Conservation (phyloP, 2,113 vertebrate species). For the Ornithorhynchus anatinus region DNA sequence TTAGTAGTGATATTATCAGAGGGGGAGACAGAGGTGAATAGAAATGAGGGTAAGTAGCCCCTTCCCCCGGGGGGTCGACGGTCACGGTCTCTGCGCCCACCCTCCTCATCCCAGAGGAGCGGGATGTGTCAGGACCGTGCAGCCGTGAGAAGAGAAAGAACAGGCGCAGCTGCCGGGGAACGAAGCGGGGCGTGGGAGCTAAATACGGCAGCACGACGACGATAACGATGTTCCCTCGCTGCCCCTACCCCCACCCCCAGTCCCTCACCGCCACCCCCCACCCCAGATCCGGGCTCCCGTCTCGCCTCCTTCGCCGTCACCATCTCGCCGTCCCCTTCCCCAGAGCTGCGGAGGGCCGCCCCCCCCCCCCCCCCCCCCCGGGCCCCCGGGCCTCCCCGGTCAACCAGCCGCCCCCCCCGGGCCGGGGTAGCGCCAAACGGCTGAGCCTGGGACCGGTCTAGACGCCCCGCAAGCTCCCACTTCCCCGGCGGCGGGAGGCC, state of each 20-base stretch:
- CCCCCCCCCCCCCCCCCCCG: background rate
- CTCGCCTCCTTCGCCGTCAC: conserved; percentile 42
- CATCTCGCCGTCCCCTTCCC: conserved; percentile 18
- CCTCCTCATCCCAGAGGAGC: no score
- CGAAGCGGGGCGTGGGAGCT: conserved; percentile 28
- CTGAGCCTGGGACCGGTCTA: conserved; percentile 18
- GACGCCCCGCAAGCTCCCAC: conserved; percentile 33
- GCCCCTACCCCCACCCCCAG: conserved; percentile 14
- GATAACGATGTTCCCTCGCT: background rate
- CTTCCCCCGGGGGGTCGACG: background rate
- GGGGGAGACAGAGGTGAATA: no score
- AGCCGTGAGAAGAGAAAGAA: conserved; percentile 46
- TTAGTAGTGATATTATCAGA: no score
- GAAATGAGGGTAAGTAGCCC: no score
- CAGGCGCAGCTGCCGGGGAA: conserved; percentile 26
- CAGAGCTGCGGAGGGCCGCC: conserved; percentile 10
- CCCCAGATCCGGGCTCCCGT: conserved; percentile 3
- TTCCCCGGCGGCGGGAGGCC: background rate
- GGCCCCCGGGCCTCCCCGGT: no score
- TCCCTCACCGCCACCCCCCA: background rate
- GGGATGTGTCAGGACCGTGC: conserved; percentile 21
- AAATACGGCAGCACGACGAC: conserved; percentile 48
- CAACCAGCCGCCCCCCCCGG: conserved; percentile 37
- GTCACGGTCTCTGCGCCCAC: background rate
- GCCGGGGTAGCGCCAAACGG: background rate